Evolutionary conservation across 2,888 invertebrate species (phyloP), one percentile per base, ranked within the genome.

Genomic region (Synergus umbraculus): DNA sequence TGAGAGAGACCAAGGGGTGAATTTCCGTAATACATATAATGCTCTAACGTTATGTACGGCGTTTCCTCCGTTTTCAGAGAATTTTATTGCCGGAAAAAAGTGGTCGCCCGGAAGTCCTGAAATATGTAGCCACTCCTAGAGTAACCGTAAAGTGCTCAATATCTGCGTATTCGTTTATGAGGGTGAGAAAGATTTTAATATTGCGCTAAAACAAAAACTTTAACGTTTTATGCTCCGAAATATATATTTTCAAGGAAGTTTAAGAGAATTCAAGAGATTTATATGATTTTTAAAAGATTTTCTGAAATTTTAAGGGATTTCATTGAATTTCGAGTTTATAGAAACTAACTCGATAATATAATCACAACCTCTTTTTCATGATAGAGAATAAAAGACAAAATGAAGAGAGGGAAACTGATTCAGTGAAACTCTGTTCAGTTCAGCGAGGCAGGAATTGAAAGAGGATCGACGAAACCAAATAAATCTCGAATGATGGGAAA

Each of bases 11-110:
- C 83, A 83, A 88, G 88, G 87, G 87, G 87, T 89, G 87, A 89
- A 89, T 90, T 88, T 89, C 84, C 87, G 89, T 89, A 89, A 90
- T 89, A 87, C 88, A 87, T 88, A 87, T 88, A 89, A 89, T 86
- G 87, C 85, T 84, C 85, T 79, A 81, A 84, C 84, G 84, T 86
- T 87, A 86, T 85, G 85, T 83, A 86, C 85, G 79, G 66, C 80
- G 83, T 83, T 83, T 85, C 81, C 85, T 85, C 79, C 86, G 81
- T 87, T 87, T 86, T 85, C 86, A 85, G 84, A 84, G 86, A 84
- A 81, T 85, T 88, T 90, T 89, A 89, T 89, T 90, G 88, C 86
- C 86, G 83, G 83, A 85, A 86, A 87, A 86, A 86, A 85, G 83
- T 78, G 81, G 66, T 82, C 78, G 81, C 73, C 84, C 85, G 85